Conservation (phyloP, 2,797 vertebrate genomes). For the Mus minutoides region DNA sequence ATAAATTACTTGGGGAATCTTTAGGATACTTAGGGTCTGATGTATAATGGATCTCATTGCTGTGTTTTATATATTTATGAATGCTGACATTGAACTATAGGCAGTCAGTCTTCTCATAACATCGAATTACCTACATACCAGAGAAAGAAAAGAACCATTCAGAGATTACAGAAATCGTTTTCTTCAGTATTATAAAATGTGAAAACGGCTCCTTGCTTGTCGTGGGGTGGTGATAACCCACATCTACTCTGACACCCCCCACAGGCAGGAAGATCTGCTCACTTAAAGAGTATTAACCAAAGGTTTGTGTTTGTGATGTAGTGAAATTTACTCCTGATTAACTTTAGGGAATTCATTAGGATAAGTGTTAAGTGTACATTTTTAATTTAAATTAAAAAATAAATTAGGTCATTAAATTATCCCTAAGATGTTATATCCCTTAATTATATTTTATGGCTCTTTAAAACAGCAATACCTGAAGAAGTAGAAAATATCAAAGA, state of each 20-base stretch:
- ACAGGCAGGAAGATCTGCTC: background rate
- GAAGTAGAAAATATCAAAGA: background rate
- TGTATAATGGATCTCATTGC: background rate
- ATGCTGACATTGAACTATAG: background rate
- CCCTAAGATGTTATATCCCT: background rate
- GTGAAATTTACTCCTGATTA: background rate
- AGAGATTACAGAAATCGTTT: background rate
- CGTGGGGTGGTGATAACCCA: background rate
- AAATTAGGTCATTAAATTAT: background rate
- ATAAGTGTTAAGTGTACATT: background rate
- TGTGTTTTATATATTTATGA: slow-evolving; percentile 1
- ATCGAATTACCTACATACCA: background rate
- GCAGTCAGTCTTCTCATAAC: background rate
- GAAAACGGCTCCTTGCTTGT: background rate
- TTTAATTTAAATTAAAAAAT: background rate
- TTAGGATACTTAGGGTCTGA: background rate
- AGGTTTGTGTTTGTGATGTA: background rate
- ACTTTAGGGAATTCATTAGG: background rate
- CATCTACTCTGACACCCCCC: accelerated
- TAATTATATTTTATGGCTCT: background rate
- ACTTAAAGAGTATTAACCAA: background rate
- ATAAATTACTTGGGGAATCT: background rate
- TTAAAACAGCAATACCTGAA: slow-evolving; percentile 9
- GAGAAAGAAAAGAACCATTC: background rate
- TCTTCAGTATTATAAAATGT: background rate